Conservation (phyloP, 1,140 invertebrate genomes). For the Hylyphantes graminicola region DNA sequence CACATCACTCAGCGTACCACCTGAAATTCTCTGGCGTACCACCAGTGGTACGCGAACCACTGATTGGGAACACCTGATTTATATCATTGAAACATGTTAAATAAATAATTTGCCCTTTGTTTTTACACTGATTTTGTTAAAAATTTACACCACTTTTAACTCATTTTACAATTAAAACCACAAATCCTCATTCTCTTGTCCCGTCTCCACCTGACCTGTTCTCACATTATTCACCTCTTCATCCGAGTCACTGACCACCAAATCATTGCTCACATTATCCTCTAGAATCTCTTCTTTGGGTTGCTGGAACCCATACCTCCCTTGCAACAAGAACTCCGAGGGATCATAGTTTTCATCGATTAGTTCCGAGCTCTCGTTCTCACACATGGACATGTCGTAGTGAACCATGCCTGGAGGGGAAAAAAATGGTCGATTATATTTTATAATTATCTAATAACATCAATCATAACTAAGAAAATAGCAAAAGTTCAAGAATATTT, state of each 20-base stretch:
- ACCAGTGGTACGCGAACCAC: too few relatives aligned
- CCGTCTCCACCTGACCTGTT: slow-evolving; percentile 63
- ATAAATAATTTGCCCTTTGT: too few relatives aligned
- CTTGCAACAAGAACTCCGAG: slow-evolving; percentile 80
- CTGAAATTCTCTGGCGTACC: too few relatives aligned
- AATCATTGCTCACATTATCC: slow-evolving; percentile 74
- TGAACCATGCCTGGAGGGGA: slow-evolving; percentile 29
- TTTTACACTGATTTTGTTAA: too few relatives aligned
- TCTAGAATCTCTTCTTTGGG: slow-evolving; percentile 49
- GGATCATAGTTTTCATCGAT: slow-evolving; percentile 89
- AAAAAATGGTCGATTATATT: neutral
- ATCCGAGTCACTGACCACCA: slow-evolving; percentile 84
- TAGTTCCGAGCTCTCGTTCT: slow-evolving; percentile 77
- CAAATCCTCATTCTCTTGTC: slow-evolving; percentile 69
- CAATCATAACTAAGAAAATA: too few relatives aligned
- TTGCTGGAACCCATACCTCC: slow-evolving; percentile 67
- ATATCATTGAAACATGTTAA: too few relatives aligned
- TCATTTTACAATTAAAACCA: slow-evolving; percentile 72
- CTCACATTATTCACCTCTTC: slow-evolving; percentile 71
- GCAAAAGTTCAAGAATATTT: too few relatives aligned
- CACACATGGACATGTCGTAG: slow-evolving; percentile 28
- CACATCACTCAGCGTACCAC: too few relatives aligned
- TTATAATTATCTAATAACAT: neutral
- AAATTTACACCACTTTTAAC: too few relatives aligned
- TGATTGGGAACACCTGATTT: too few relatives aligned